Conservation (phyloP, 2,888 invertebrate species). For the Onthophagus sagittarius region DNA sequence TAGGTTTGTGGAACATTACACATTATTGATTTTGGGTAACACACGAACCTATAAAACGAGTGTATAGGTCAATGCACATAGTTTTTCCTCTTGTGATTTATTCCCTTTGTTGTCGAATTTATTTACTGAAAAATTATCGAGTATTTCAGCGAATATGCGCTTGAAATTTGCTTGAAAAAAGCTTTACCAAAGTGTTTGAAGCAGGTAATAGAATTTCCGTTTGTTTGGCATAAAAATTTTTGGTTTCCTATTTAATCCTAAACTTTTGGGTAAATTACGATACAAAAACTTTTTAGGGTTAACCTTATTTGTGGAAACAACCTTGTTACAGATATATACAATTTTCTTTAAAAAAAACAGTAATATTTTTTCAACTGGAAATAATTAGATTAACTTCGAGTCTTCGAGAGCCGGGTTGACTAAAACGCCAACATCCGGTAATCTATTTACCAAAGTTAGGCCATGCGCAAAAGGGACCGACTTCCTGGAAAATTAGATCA, state of each 20-base stretch:
- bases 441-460: slow-evolving; percentile 34
- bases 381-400: slow-evolving; percentile 23
- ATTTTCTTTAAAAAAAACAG: background rate
- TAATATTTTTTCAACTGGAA: slow-evolving; percentile 21
- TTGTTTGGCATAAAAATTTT: background rate
- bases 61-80: slow-evolving; percentile 8
- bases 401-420: slow-evolving; percentile 19
- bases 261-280: background rate
- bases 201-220: background rate
- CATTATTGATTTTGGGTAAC: background rate
- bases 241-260: background rate
- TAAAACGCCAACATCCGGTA: slow-evolving; percentile 35
- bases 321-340: no score
- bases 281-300: no score
- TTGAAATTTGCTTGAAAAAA: background rate
- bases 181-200: background rate
- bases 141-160: background rate
- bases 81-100: slow-evolving; percentile 4
- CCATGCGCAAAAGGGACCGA: slow-evolving; percentile 31
- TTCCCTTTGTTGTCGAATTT: slow-evolving; percentile 2
- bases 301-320: no score
- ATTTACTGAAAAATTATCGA: slow-evolving; percentile 9
- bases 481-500: slow-evolving; percentile 32
- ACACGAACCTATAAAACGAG: background rate
- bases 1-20: background rate